A percentile compares a stretch with the other conserved stretches of the same genome.
phyloP scores from a whole-genome alignment of 2,113 vertebrate species.

The Megatriorchis doriae region DNA sequence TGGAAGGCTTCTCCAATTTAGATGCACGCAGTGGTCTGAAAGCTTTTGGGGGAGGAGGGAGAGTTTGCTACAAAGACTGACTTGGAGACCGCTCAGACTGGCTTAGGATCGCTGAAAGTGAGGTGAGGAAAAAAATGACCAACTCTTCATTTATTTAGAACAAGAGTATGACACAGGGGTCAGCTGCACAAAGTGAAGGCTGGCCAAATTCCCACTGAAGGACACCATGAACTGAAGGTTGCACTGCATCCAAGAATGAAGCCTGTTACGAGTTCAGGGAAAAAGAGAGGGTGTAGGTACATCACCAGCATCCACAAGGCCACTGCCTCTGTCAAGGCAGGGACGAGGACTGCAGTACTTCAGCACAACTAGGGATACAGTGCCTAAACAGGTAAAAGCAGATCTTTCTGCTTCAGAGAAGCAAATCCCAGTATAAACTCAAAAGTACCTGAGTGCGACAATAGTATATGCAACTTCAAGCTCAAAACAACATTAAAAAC shows the following conservation, averaged over 20 bases:
- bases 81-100: neutral
- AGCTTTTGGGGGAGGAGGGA: neutral
- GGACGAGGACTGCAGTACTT: neutral
- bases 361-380: neutral
- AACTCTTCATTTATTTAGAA: neutral
- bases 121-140: neutral
- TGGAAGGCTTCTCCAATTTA: neutral
- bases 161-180: neutral
- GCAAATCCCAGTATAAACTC: neutral
- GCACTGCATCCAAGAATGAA: neutral
- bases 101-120: neutral
- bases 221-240: neutral
- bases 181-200: neutral
- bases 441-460: neutral
- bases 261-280: rapidly evolving
- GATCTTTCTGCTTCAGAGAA: neutral
- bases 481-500: neutral
- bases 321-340: neutral
- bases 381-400: neutral
- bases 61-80: neutral
- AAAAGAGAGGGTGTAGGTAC: neutral
- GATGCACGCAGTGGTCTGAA: neutral
- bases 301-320: no score
- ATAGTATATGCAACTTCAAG: neutral
- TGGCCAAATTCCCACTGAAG: neutral